Conservation (phyloP, 2,113 vertebrate species). For the Leptocoma aspasia region DNA sequence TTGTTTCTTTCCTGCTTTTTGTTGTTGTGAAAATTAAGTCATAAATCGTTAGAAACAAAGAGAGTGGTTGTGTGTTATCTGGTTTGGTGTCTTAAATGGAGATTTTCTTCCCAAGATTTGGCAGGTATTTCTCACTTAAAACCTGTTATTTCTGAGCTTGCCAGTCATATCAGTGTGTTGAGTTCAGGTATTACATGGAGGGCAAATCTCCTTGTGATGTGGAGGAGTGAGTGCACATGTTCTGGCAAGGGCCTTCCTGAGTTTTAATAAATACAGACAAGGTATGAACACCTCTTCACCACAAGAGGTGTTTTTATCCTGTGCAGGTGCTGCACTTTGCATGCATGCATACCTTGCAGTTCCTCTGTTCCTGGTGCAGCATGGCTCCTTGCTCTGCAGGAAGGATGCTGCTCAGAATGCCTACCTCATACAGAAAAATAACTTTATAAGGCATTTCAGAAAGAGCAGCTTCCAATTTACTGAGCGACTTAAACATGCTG, state of each 20-base stretch:
- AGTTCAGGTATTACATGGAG: not conserved
- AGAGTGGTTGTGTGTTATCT: accelerated
- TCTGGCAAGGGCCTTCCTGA: not conserved
- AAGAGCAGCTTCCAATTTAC: not conserved
- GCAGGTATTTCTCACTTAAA: not conserved
- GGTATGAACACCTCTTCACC: not conserved
- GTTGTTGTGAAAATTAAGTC: not conserved
- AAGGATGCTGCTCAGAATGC: not conserved
- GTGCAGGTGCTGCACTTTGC: slow-evolving; percentile 5
- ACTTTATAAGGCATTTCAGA: not conserved
- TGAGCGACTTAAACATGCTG: accelerated
- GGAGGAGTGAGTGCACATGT: not conserved
- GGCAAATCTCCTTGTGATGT: not conserved
- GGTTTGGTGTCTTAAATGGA: not conserved
- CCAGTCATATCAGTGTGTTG: not conserved
- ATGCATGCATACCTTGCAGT: not conserved
- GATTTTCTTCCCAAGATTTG: not conserved
- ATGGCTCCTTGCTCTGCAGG: not conserved
- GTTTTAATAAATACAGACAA: not conserved
- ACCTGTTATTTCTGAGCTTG: not conserved
- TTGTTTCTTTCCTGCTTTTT: not conserved
- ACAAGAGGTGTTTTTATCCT: not conserved
- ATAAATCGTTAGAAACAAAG: not conserved
- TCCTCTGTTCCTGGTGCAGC: not conserved
- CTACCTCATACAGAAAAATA: not conserved